phyloP scores from a whole-genome alignment of 1,140 invertebrate species.

The Zaprionus camerounensis region DNA sequence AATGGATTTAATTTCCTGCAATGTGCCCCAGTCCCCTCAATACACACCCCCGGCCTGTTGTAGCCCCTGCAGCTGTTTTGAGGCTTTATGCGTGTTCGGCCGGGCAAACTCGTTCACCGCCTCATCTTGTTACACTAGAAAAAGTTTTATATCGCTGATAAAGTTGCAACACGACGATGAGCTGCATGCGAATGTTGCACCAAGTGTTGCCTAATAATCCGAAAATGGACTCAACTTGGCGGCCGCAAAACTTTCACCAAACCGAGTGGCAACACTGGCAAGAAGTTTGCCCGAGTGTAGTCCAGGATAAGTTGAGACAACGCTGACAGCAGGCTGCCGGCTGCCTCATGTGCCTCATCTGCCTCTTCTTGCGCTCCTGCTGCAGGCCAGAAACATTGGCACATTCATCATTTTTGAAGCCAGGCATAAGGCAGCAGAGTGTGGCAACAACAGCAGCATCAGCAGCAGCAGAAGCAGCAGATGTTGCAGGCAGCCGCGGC shows the following conservation, averaged over 20 bases:
- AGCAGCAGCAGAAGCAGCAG: slow-evolving; percentile 18
- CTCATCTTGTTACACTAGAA: slow-evolving; percentile 54
- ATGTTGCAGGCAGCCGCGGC: slow-evolving; percentile 60
- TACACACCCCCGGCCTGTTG: too few species aligned
- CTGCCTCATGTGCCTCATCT: not conserved
- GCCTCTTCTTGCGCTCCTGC: slow-evolving; percentile 23
- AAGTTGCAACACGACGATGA: slow-evolving; percentile 39
- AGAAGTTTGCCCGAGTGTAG: slow-evolving; percentile 70
- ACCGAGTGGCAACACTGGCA: slow-evolving; percentile 37
- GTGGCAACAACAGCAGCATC: slow-evolving; percentile 53
- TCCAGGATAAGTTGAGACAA: slow-evolving; percentile 43
- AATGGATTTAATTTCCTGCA: slow-evolving; percentile 78
- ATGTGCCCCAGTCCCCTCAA: not conserved
- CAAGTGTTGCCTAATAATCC: slow-evolving; percentile 76
- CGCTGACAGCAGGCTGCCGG: slow-evolving; percentile 13
- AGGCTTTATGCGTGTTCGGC: slow-evolving; percentile 47
- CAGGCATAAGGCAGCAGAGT: slow-evolving; percentile 50
- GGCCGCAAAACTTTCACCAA: slow-evolving; percentile 64
- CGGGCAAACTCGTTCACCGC: slow-evolving; percentile 43
- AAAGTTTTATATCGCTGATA: slow-evolving; percentile 57
- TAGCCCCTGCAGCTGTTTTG: slow-evolving; percentile 40
- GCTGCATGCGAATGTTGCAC: slow-evolving; percentile 55
- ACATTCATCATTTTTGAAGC: slow-evolving; percentile 77
- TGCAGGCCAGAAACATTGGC: slow-evolving; percentile 71
- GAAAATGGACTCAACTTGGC: slow-evolving; percentile 54